A percentile compares a stretch with the other conserved stretches of the same genome.
Conservation (phyloP, 1,140 invertebrate genomes). For the Drosophila lini region DNA sequence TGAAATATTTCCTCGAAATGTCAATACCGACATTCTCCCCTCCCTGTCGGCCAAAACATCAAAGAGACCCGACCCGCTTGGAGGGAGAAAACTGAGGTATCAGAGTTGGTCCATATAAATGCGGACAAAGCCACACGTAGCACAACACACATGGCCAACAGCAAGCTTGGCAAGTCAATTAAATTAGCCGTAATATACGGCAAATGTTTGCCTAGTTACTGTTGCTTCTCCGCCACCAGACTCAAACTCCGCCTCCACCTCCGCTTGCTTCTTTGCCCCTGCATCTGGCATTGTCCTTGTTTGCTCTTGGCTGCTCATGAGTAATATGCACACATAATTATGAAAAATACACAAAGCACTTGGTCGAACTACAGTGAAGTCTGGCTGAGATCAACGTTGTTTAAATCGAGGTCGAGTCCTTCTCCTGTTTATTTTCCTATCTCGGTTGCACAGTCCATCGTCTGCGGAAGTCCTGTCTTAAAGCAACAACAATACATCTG, state of each 20-base stretch:
- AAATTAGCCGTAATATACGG: slow-evolving; percentile 58
- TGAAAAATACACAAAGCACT: slow-evolving; percentile 39
- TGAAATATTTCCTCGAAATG: slow-evolving; percentile 11
- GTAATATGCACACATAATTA: slow-evolving; percentile 54
- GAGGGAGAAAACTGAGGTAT: slow-evolving; percentile 3
- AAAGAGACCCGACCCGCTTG: slow-evolving; percentile 13
- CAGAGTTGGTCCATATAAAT: slow-evolving; percentile 7
- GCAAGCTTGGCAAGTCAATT: slow-evolving; percentile 54
- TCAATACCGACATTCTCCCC: slow-evolving; percentile 30
- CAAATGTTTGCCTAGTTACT: slow-evolving; percentile 47
- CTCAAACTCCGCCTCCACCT: not conserved
- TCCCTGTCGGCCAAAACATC: slow-evolving; percentile 5
- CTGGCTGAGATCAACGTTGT: slow-evolving; percentile 1
- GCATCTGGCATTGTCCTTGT: slow-evolving; percentile 25
- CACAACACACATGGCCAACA: slow-evolving; percentile 29
- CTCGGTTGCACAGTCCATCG: not conserved
- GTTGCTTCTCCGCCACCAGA: slow-evolving; percentile 4
- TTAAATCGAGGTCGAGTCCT: slow-evolving; percentile 12
- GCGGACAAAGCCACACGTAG: slow-evolving; percentile 12
- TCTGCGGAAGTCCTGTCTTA: slow-evolving; percentile 14
- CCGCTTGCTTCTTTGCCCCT: not conserved
- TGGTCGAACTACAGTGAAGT: slow-evolving; percentile 15
- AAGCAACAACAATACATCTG: slow-evolving; percentile 58
- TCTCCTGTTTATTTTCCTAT: slow-evolving; percentile 2
- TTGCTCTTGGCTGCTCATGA: slow-evolving; percentile 33